These are phyloP conservation scores for Hycleus cichorii DNA, from an alignment of 1,140 invertebrate genomes.

Conservation along the genomic window DNA sequence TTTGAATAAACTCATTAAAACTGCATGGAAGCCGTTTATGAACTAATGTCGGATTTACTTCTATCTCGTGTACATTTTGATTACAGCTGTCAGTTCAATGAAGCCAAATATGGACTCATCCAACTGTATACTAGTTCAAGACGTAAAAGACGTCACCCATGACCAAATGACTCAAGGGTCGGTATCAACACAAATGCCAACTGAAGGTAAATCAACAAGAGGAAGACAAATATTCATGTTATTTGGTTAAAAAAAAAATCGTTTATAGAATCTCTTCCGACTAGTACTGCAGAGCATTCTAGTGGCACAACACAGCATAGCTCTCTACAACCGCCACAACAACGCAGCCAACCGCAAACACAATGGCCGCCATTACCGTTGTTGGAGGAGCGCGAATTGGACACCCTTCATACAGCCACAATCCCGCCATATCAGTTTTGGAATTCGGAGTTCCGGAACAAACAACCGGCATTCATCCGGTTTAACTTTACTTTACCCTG, in stretches of 20 bases:
- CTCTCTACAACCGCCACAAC: conserved; percentile 42
- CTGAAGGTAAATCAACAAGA: conserved; percentile 52
- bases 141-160: conserved; percentile 79
- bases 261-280: conserved; percentile 56
- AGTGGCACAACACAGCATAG: conserved; percentile 43
- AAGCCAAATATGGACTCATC: conserved; percentile 72
- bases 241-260: not conserved
- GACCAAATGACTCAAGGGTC: conserved; percentile 67
- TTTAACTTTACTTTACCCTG: conserved; percentile 85
- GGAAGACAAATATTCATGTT: too few species aligned
- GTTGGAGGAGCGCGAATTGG: conserved; percentile 71
- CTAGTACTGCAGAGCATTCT: conserved; percentile 60
- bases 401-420: conserved; percentile 68
- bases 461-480: conserved; percentile 78
- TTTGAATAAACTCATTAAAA: not conserved
- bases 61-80: conserved; percentile 22
- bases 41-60: not conserved
- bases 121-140: conserved; percentile 83
- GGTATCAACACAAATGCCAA: conserved; percentile 63
- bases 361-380: conserved; percentile 71
- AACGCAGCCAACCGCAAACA: conserved; percentile 56
- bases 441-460: conserved; percentile 84
- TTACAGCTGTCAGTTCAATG: conserved; percentile 80
- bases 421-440: conserved; percentile 86
- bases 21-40: not conserved